Conservation (phyloP, 37 sponge, comb jelly and placozoan species). For the Aplysina aerophoba region DNA sequence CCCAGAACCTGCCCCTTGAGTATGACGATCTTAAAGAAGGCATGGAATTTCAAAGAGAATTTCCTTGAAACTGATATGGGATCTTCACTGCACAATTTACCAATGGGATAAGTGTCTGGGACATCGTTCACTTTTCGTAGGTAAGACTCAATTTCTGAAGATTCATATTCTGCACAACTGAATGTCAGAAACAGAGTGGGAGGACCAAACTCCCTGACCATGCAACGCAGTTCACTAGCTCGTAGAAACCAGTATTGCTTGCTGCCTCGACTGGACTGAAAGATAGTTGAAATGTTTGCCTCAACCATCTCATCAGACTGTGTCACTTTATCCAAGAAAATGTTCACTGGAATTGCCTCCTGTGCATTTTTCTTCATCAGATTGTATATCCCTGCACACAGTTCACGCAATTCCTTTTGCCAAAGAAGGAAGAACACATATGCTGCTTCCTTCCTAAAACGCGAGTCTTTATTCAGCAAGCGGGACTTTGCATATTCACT, state of each 20-base stretch:
- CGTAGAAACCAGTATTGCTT: slow-evolving; percentile 35
- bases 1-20: slow-evolving; percentile 35
- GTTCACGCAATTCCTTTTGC: slow-evolving; percentile 12
- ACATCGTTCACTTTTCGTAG: slow-evolving; percentile 45
- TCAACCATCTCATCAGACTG: slow-evolving; percentile 26
- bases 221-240: slow-evolving; percentile 36
- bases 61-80: slow-evolving; percentile 48
- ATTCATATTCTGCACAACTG: slow-evolving; percentile 59
- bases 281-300: slow-evolving; percentile 39
- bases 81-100: slow-evolving; percentile 56
- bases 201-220: slow-evolving; percentile 53
- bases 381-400: slow-evolving; percentile 23
- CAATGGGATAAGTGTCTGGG: slow-evolving; percentile 27
- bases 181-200: slow-evolving; percentile 55
- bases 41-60: slow-evolving; percentile 41
- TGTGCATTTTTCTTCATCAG: not conserved
- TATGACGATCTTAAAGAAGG: slow-evolving; percentile 26
- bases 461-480: slow-evolving; percentile 51
- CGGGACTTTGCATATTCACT: slow-evolving; percentile 59
- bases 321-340: not conserved
- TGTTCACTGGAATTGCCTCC: not conserved
- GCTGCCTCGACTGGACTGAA: slow-evolving; percentile 40
- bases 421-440: slow-evolving; percentile 1
- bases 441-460: slow-evolving; percentile 15
- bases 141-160: slow-evolving; percentile 37